Percentiles rank a stretch among this genome's conserved stretches.
These are phyloP conservation scores for Heloderma charlesbogerti DNA, from an alignment of 2,113 vertebrate genomes.

Conservation along the genomic window DNA sequence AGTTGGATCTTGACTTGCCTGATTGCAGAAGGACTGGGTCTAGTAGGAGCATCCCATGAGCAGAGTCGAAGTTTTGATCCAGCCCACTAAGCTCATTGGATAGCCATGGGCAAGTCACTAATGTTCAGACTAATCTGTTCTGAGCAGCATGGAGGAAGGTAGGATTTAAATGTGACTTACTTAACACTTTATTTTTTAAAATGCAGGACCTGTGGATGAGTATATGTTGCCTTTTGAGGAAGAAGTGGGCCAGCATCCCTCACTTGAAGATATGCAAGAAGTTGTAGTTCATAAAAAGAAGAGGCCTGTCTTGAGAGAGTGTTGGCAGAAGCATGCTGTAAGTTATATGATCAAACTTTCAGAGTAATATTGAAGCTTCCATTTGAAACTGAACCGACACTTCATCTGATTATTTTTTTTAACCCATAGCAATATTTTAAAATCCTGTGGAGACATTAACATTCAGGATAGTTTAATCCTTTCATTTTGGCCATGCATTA, in stretches of 20 bases:
- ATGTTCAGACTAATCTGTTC: not conserved
- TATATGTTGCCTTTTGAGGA: constrained; percentile 98
- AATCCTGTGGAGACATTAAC: not conserved
- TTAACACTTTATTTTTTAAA: not conserved
- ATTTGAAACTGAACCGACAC: constrained; percentile 27
- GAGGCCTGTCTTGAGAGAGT: constrained; percentile 92
- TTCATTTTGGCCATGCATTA: not conserved
- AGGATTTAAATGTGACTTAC: not conserved
- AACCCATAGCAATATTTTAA: not conserved
- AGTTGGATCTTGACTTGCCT: too few relatives aligned
- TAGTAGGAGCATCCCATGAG: too few relatives aligned
- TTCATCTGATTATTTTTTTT: not conserved
- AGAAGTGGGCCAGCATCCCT: constrained; percentile 97
- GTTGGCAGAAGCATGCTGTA: constrained; percentile 98
- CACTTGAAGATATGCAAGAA: constrained; percentile 99
- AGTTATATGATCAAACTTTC: constrained; percentile 46
- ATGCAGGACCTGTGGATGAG: constrained; percentile 93
- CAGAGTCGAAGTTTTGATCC: too few relatives aligned
- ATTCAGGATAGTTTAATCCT: not conserved
- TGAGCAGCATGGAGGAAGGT: not conserved
- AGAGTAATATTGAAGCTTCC: not conserved
- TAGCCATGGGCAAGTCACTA: not conserved
- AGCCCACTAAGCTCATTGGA: too few relatives aligned
- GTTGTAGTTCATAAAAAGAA: constrained; percentile 99
- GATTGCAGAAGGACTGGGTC: too few relatives aligned